Evolutionary conservation across 2,797 vertebrate species (phyloP), one percentile per base, ranked within the genome.

Genomic region (Schizopygopsis malacanthus): DNA sequence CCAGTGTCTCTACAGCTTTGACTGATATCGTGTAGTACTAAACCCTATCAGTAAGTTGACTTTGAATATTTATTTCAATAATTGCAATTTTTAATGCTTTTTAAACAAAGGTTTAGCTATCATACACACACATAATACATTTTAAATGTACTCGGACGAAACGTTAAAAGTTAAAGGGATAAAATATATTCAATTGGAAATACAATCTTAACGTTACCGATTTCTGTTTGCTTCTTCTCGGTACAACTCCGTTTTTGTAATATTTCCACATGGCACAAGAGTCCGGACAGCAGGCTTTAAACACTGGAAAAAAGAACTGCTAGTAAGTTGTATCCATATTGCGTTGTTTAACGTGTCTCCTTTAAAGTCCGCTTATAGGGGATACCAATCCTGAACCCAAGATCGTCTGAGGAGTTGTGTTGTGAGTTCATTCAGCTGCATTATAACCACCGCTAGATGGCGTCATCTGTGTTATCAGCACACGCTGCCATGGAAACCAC

Each of bases 181-280:
- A 4, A 39, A 15, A 33, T 28, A 52, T 18, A 52, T 11, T 5
- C 33, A n/a, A 12, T n/a, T 22, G 39, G 80, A 20, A 79, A 52
- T 18, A 11, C 6, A 70, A 41, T 18, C 47, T 50, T 85, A 70
- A 71, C 18, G 91, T 50, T 85, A 70, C 73, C 18, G 91, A 84
- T 86, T 90, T 90, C 47, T 87, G 87, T n/a, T 89, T 88, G 72
- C 90, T 87, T 80, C 92, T 93, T 82, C 87, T 85, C 6, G 81
- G 47, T 45, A 86, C 71, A 85, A 87, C 86, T 61, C 81, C 70
- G 52, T 92, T 89, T 85, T 85, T 91, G 82, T 92, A 89, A 63
- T 87, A 52, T 71, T 89, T 91, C 93, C 92, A 92, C 93, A 94
- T 95, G 7, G 13, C 84, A 69, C 6, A 25, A 47, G n/a, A 45